Conservation (phyloP, 2,888 invertebrate species). For the Coelinius sp. region DNA sequence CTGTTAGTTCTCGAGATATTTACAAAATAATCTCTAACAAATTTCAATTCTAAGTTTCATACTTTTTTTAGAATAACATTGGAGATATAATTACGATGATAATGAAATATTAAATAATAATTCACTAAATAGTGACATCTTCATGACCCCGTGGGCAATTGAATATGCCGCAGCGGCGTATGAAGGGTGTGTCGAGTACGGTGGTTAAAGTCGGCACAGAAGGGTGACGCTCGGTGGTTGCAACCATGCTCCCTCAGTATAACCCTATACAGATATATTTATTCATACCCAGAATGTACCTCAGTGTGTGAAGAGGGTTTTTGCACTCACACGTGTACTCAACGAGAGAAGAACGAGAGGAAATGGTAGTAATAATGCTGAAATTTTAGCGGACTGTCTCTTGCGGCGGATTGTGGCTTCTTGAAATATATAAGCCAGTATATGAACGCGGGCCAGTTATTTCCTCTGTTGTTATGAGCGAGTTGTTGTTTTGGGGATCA, state of each 20-base stretch:
- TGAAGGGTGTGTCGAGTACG: conserved; percentile 39
- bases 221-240: conserved; percentile 23
- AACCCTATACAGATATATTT: neutral
- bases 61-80: no score
- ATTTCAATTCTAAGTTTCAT: no score
- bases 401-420: conserved; percentile 11
- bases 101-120: neutral
- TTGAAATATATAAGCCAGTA: conserved; percentile 31
- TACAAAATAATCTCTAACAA: no score
- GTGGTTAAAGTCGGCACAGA: conserved; percentile 31
- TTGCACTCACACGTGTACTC: conserved; percentile 4
- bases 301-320: neutral
- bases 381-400: conserved; percentile 27
- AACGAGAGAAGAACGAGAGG: neutral
- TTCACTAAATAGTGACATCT: conserved; percentile 3
- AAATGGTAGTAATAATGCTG: conserved; percentile 37
- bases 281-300: neutral
- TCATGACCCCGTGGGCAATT: conserved; percentile 29
- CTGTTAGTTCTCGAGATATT: no score
- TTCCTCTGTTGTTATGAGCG: neutral
- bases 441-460: conserved; percentile 20
- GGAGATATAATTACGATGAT: no score
- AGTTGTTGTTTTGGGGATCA: neutral
- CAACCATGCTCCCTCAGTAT: neutral
- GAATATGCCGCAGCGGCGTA: conserved; percentile 26